Base-by-base conservation (phyloP, 2,888 invertebrate genomes). In the Euplagia quadripunctaria region DNA sequence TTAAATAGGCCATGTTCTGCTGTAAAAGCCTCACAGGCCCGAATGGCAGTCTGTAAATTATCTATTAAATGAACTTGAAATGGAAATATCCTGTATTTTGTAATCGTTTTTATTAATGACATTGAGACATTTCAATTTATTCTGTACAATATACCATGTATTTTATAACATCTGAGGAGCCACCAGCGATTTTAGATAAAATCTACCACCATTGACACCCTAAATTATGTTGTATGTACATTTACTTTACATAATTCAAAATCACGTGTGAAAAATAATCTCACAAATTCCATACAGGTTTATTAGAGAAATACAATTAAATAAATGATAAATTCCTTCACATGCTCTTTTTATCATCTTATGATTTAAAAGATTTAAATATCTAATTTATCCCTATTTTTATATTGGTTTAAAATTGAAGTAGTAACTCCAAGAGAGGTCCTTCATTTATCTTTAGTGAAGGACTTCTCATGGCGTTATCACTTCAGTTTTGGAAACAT, bases 111-210 rank as follows among this genome's bases (percentile, higher is more conserved):
- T 84, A 85, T 80, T 84, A 79, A 83, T 84, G 90, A 94, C 94
- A 94, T 91, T 92, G 87, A 94, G 94, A 94, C 90, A 90, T 87
- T 90, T 88, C 88, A 85, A 85, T 91, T 91, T 89, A 91, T 90
- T 91, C 88, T 93, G 88, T 93, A 93, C 93, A 94, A 88, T 92
- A 90, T 82, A 85, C 74, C 76, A 86, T 81, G 86, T 87, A 84
- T 82, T 85, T 86, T 79, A 82, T 82, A 80, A 77, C 78, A 61
- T 78, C 61, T 79, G 80, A 68, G 79, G 77, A 77, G 73, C 79
- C 79, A 81, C 73, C 75, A 67, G 64, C 68, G 61, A 49, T 61
- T 69, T 49, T 16, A 49, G 20, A 17, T 31, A 61, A 61, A 20
- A 17, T 16, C 61, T 31, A 31, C 16, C 42, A 20, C 16, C 14